Evolutionary conservation across 2,797 vertebrate genomes (phyloP).

Genomic region (Carapus acus): DNA sequence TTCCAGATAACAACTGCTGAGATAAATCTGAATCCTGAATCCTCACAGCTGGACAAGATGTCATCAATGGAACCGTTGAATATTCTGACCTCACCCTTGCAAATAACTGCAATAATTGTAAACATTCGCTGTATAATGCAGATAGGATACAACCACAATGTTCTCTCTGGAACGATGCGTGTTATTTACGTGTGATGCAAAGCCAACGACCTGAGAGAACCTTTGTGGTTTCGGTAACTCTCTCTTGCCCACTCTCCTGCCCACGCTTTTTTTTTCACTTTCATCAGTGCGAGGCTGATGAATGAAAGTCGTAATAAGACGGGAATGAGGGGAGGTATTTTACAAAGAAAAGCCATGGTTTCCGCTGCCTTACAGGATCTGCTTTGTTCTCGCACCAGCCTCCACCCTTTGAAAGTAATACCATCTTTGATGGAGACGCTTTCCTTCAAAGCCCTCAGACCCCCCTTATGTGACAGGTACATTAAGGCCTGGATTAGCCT

Average conservation of each 20-base stretch:
- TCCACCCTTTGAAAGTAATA: slow-evolving; percentile 34
- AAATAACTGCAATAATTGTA: slow-evolving; percentile 11
- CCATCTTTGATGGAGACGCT: slow-evolving; percentile 37
- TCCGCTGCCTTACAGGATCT: slow-evolving; percentile 28
- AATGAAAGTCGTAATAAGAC: slow-evolving; percentile 19
- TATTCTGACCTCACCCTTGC: slow-evolving; percentile 1
- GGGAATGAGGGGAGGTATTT: slow-evolving; percentile 28
- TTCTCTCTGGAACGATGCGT: neutral
- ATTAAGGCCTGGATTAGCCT: slow-evolving; percentile 55
- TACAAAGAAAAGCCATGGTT: slow-evolving; percentile 26
- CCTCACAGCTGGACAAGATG: slow-evolving; percentile 18
- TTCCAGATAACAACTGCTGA: slow-evolving; percentile 18
- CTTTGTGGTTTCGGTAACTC: neutral
- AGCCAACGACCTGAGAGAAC: slow-evolving; percentile 3
- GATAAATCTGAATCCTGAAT: slow-evolving; percentile 27
- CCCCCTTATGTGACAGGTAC: slow-evolving; percentile 36
- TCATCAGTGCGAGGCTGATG: slow-evolving; percentile 18
- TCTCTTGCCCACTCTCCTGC: neutral
- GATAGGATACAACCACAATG: slow-evolving; percentile 9
- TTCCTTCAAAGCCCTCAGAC: slow-evolving; percentile 23
- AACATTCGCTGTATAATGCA: slow-evolving; percentile 13
- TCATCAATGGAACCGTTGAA: slow-evolving; percentile 12
- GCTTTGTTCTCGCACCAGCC: slow-evolving; percentile 19
- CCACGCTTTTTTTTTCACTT: slow-evolving; percentile 21
- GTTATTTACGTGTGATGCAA: neutral